phyloP scores from a whole-genome alignment of 2,888 invertebrate species.

The Dryobota labecula region DNA sequence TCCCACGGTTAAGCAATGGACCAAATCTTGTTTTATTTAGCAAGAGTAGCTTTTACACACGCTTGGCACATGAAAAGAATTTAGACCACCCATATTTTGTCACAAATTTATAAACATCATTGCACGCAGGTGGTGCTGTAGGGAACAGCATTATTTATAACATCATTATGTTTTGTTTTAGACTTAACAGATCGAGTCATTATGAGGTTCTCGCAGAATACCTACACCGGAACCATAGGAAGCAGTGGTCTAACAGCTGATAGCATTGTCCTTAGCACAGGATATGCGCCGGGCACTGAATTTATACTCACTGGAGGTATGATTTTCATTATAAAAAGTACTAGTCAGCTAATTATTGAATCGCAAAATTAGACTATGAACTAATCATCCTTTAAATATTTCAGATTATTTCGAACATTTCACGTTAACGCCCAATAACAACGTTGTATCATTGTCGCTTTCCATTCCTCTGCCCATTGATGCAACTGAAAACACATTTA shows the following conservation, averaged over 20 bases:
- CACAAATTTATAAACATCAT: background rate
- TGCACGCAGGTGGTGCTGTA: no score
- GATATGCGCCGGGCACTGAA: conserved; percentile 71
- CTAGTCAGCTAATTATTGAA: background rate
- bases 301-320: conserved; percentile 77
- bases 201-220: conserved; percentile 76
- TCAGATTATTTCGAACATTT: conserved; percentile 74
- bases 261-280: conserved; percentile 72
- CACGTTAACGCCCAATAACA: conserved; percentile 57
- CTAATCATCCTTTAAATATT: conserved; percentile 48
- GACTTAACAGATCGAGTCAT: conserved; percentile 45
- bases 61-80: background rate
- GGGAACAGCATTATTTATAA: background rate
- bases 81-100: background rate
- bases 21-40: background rate
- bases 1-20: background rate
- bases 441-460: conserved; percentile 67
- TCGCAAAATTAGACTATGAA: background rate
- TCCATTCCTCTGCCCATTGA: conserved; percentile 63
- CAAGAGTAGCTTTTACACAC: background rate
- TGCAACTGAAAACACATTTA: conserved; percentile 68
- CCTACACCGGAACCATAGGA: conserved; percentile 75
- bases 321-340: conserved; percentile 10
- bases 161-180: background rate
- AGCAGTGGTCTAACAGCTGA: conserved; percentile 68